Evolutionary conservation across 2,797 vertebrate genomes (phyloP).

Genomic region (Tangara arthus): DNA sequence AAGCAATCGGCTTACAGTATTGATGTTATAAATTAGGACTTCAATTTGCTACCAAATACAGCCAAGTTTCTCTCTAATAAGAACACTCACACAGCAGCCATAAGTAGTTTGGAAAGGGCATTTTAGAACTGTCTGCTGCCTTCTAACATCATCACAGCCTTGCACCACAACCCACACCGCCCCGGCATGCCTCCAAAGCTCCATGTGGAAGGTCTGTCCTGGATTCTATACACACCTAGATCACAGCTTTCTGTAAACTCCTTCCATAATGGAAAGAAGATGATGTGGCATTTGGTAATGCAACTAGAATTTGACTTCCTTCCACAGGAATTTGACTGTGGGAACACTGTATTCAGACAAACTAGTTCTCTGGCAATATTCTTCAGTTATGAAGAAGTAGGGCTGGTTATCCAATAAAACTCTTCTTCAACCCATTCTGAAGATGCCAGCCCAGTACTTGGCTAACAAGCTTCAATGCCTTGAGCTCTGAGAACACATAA

Average conservation of each 20-base stretch:
- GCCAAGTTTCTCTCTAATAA: neutral
- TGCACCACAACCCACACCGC: accelerated
- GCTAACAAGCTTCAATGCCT: neutral
- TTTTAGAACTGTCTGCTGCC: neutral
- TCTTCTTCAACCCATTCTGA: neutral
- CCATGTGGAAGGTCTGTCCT: neutral
- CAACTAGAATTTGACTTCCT: neutral
- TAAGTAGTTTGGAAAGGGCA: neutral
- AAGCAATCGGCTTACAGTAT: neutral
- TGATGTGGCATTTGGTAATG: neutral
- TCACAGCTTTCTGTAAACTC: neutral
- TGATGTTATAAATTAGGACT: neutral
- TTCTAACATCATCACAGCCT: neutral
- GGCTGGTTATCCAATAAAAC: neutral
- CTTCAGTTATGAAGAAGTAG: neutral
- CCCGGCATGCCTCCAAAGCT: neutral
- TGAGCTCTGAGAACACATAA: neutral
- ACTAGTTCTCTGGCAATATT: neutral
- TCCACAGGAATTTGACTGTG: neutral
- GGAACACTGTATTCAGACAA: neutral
- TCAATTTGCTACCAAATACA: neutral
- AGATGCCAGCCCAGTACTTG: neutral
- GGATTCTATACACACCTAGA: neutral
- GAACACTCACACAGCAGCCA: neutral
- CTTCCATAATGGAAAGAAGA: neutral